phyloP scores from a whole-genome alignment of 2,888 invertebrate genomes.

The Scaptomyza reducta region DNA sequence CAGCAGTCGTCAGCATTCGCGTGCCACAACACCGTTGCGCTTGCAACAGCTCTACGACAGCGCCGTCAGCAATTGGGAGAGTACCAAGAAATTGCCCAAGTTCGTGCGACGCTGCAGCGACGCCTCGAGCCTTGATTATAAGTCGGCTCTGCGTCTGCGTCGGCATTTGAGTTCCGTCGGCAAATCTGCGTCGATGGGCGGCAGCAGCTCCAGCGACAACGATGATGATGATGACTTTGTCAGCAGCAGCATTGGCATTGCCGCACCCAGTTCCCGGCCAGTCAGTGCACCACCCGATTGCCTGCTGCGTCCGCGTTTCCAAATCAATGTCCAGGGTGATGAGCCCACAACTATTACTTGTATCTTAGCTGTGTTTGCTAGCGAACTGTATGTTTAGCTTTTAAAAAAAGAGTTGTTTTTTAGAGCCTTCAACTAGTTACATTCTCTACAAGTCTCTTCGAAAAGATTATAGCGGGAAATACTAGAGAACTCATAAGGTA shows the following conservation, averaged over 20 bases:
- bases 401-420: background rate
- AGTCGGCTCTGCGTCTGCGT: conserved; percentile 26
- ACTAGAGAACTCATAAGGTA: too few species aligned
- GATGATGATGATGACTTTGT: conserved; percentile 64
- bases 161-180: conserved; percentile 55
- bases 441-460: background rate
- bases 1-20: conserved; percentile 69
- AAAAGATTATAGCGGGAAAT: too few species aligned
- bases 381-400: background rate
- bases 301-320: conserved; percentile 59
- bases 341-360: conserved; percentile 10
- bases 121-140: conserved; percentile 64
- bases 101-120: conserved; percentile 58
- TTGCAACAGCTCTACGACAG: conserved; percentile 85
- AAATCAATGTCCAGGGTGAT: conserved; percentile 77
- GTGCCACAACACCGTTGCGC: conserved; percentile 85
- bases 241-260: conserved; percentile 23
- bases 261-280: conserved; percentile 41
- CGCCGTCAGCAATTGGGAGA: conserved; percentile 83
- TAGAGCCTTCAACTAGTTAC: background rate
- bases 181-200: conserved; percentile 74
- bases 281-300: conserved; percentile 76
- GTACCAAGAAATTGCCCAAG: conserved; percentile 64
- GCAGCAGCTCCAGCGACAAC: conserved; percentile 67
- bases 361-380: background rate